phyloP scores from a whole-genome alignment of 2,113 vertebrate species.

The Ameiurus melas region DNA sequence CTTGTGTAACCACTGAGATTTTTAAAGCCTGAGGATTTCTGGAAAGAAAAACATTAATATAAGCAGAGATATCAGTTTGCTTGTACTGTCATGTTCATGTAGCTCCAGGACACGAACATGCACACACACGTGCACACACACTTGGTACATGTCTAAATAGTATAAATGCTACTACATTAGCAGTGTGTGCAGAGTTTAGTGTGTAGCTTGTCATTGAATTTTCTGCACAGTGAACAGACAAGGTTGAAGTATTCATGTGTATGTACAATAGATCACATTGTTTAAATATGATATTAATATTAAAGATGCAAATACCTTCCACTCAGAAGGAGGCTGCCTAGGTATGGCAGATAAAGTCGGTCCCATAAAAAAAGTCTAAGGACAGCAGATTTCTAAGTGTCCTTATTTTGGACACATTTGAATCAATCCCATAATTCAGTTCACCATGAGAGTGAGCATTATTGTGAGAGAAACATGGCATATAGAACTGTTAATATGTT shows the following conservation, averaged over 20 bases:
- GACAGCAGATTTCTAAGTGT: background rate
- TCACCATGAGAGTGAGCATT: background rate
- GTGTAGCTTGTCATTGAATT: background rate
- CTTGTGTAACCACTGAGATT: background rate
- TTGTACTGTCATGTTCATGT: constrained; percentile 17
- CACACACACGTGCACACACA: background rate
- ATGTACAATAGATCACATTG: background rate
- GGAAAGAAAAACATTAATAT: constrained; percentile 1
- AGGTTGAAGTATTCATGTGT: background rate
- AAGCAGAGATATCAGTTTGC: background rate
- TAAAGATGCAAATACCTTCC: background rate
- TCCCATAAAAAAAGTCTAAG: background rate
- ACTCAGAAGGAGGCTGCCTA: background rate
- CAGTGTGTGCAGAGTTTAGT: background rate
- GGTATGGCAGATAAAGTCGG: background rate
- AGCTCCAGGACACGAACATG: background rate
- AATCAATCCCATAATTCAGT: background rate
- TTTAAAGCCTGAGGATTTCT: constrained; percentile 9
- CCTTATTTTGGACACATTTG: background rate
- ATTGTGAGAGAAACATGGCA: background rate
- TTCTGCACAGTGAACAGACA: background rate
- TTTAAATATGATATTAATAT: background rate
- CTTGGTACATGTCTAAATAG: background rate
- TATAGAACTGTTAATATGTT: background rate
- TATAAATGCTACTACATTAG: background rate